Base-by-base conservation (phyloP, 2,797 vertebrate genomes). In the Myripristis murdjan region DNA sequence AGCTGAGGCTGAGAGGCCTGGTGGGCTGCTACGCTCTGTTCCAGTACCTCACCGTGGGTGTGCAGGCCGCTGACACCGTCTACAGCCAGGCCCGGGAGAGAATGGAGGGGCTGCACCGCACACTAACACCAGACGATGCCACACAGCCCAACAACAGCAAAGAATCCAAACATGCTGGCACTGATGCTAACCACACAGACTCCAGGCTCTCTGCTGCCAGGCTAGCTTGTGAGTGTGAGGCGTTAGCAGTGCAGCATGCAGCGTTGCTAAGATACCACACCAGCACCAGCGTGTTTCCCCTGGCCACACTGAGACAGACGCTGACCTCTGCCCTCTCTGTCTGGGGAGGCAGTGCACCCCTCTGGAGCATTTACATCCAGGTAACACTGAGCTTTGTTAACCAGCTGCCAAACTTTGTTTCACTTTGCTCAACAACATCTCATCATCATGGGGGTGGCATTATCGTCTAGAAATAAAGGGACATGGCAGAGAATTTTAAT, bases 41-140 rank as follows among this genome's bases (percentile, higher is more conserved):
- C 82, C 98, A 99, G 89, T 98, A 99, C 83, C 85, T 99, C 66
- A 99, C 98, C 0, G 62, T 95, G 49, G 96, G 97, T n/a, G 83
- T 98, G 2, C 93, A 97, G 16, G 96, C 96, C 10, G 95, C 96
- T 0, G 77, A 90, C 8, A 46, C 23, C 0, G 76, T 98, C 62
- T 97, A 94, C 43, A 79, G 49, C 22, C 93, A 95, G 66, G 93
- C 94, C 16, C 90, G 89, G 65, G 89, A 89, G 35, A 77, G 26
- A 41, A 77, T 91, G 79, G 90, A 92, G 55, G 70, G 65, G 22
- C 78, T 89, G 47, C 72, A 82, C 63, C 16, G 14, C 35, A 57
- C 16, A 0, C 72, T 85, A 2, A 70, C 54, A 5, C 48, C 5
- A 1, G 51, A 75, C 37, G 6, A 15, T 10, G 18, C 20, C 15